A percentile compares a stretch with the other conserved stretches of the same genome.
phyloP scores from a whole-genome alignment of 2,113 vertebrate genomes.

The Diadophis punctatus region DNA sequence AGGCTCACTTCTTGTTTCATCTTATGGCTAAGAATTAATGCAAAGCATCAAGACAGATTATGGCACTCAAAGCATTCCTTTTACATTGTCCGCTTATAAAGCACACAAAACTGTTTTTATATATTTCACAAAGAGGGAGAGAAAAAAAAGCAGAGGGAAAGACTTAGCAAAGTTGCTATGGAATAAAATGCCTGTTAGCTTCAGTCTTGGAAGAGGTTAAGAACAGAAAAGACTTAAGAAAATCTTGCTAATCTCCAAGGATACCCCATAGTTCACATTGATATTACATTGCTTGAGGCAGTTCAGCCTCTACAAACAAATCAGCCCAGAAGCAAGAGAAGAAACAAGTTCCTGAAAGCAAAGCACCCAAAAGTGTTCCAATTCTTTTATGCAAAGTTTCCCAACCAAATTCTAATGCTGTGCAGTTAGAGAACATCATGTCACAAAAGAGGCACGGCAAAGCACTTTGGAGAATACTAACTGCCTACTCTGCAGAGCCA shows the following conservation, averaged over 20 bases:
- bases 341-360: slow-evolving; percentile 36
- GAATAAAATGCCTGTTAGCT: slow-evolving; percentile 48
- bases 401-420: slow-evolving; percentile 37
- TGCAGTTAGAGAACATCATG: not conserved
- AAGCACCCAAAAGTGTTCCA: slow-evolving; percentile 19
- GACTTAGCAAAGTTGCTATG: not conserved
- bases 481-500: slow-evolving; percentile 19
- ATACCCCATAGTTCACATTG: slow-evolving; percentile 56
- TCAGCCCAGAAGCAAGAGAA: slow-evolving; percentile 21
- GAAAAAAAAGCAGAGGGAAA: not conserved
- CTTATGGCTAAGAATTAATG: not conserved
- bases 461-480: not conserved
- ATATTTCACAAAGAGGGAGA: not conserved
- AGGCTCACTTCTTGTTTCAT: not conserved
- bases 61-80: not conserved
- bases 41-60: not conserved
- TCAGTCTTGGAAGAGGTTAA: slow-evolving; percentile 29
- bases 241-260: slow-evolving; percentile 62
- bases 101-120: not conserved
- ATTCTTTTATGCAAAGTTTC: slow-evolving; percentile 46
- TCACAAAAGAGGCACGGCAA: not conserved
- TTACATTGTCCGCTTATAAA: slow-evolving; percentile 19
- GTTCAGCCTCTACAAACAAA: slow-evolving; percentile 64
- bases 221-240: slow-evolving; percentile 54
- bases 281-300: slow-evolving; percentile 69